Base-by-base conservation (phyloP, 1,140 invertebrate genomes). In the Tyrophagus putrescentiae region DNA sequence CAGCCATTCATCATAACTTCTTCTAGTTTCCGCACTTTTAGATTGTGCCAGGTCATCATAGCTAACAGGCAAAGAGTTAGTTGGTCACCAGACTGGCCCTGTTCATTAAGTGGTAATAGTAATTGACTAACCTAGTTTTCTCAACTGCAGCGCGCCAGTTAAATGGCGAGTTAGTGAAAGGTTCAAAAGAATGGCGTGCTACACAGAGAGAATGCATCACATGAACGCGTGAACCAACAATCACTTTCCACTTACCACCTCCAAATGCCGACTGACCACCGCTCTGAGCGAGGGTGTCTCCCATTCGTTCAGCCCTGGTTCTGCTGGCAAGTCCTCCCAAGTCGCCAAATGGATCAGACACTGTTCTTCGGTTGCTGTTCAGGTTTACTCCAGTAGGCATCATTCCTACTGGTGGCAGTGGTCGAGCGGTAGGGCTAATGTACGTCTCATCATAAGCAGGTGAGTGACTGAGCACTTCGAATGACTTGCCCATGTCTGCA, bases 1-100 rank as follows among this genome's bases (percentile, higher is more conserved):
- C 9, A 54, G 25, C 52, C 52, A 54, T 54, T 54, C 28, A 54
- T 54, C 45, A 21, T 54, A 54, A 54, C 13, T 54, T 23, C 28
- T 54, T 54, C 13, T 54, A 11, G 52, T 54, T 54, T 36, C 25
- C 11, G 45, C 7, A 21, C 21, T 48, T 48, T 48, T 48, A 7
- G 45, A 25, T 48, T 48, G 45, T 48, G 45, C 45, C 13, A 48
- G 7, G 18, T 48, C 45, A 48, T 6, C 45, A 6, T 7, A 48
- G 21, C 45, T 48, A 9, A 25, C 18, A 18, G 31, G 31, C 36
- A 39, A 39, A 21, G 21, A 13, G 36, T 13, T 39, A 21, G 36
- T 21, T n/a, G n/a, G n/a, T n/a, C n/a, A n/a, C n/a, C n/a, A n/a
- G n/a, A n/a, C n/a, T n/a, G n/a, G n/a, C 23, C 7, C 31, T 18